Evolutionary conservation across 2,797 vertebrate genomes (phyloP).

Genomic region (Silurus aristotelis): DNA sequence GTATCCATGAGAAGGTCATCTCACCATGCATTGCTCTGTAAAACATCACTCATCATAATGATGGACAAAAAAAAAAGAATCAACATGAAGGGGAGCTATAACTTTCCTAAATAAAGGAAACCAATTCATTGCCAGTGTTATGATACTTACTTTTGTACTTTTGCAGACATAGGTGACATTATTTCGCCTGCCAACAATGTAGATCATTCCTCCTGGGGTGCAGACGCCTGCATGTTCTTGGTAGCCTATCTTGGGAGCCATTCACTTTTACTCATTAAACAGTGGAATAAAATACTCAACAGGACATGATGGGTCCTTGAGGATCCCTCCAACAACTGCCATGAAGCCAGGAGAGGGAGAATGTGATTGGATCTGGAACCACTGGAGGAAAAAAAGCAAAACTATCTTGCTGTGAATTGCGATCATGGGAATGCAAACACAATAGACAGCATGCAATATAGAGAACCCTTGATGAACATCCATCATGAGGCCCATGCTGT

Average conservation of each 20-base stretch:
- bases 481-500: background rate
- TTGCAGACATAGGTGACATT: conserved; percentile 62
- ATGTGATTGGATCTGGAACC: background rate
- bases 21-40: background rate
- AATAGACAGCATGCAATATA: background rate
- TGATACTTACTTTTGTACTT: conserved; percentile 62
- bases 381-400: background rate
- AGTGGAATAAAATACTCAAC: conserved; percentile 66
- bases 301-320: conserved; percentile 57
- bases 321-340: conserved; percentile 67
- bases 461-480: background rate
- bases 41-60: background rate
- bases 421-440: background rate
- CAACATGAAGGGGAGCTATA: background rate
- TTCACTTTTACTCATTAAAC: conserved; percentile 69
- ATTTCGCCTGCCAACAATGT: conserved; percentile 62
- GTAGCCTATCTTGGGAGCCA: conserved; percentile 59
- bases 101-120: background rate
- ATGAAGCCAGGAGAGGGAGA: conserved; percentile 8
- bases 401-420: background rate
- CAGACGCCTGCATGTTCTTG: conserved; percentile 63
- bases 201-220: conserved; percentile 61
- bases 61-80: background rate
- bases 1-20: background rate
- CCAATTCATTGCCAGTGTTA: background rate